Conservation (phyloP, 1,140 invertebrate species). For the Phthorimaea operculella region DNA sequence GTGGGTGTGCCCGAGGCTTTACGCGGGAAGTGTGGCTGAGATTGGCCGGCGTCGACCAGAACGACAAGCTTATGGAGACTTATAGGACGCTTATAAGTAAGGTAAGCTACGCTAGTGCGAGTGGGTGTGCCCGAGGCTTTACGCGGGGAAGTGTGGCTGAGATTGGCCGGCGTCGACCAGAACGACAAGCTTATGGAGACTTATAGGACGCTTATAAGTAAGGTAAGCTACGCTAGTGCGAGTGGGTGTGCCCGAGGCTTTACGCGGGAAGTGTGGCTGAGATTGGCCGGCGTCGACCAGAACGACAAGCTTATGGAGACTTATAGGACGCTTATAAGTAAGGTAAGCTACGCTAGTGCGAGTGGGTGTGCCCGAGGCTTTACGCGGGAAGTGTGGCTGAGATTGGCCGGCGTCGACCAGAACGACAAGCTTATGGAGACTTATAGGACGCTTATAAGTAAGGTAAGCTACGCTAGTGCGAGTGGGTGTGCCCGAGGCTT, state of each 20-base stretch:
- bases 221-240: conserved; percentile 81
- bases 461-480: conserved; percentile 81
- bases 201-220: conserved; percentile 91
- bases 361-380: conserved; percentile 93
- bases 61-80: conserved; percentile 88
- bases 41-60: conserved; percentile 86
- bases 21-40: conserved; percentile 97
- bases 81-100: conserved; percentile 94
- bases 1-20: conserved; percentile 95
- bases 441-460: conserved; percentile 91
- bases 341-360: conserved; percentile 81
- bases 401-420: conserved; percentile 87
- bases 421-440: conserved; percentile 90
- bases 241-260: conserved; percentile 93
- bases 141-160: conserved; percentile 97
- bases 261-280: conserved; percentile 97
- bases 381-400: conserved; percentile 97
- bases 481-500: conserved; percentile 93
- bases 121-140: conserved; percentile 95
- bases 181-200: conserved; percentile 90
- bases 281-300: conserved; percentile 87
- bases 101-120: conserved; percentile 78
- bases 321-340: conserved; percentile 91
- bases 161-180: conserved; percentile 87
- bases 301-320: conserved; percentile 90